Evolutionary conservation across 2,797 vertebrate genomes (phyloP), one percentile per base, ranked within the genome.

Genomic region (Tokudaia muenninki): DNA sequence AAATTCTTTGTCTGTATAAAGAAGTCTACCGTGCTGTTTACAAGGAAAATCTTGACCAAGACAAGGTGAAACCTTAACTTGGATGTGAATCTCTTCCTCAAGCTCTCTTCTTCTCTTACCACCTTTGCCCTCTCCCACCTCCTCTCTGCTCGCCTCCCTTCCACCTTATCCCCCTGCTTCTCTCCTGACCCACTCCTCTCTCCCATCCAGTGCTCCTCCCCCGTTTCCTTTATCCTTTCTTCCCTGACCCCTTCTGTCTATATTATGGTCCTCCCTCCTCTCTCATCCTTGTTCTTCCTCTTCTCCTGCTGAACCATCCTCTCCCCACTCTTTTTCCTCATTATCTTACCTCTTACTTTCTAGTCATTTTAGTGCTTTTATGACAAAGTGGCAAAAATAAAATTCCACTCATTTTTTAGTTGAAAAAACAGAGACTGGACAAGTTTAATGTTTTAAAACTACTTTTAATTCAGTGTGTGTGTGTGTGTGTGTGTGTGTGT

Each of bases 231-330:
- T 57, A 10, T 9, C 50, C 5, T n/a, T 37, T 11, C 67, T 61
- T 72, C 3, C 3, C 9, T 34, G 31, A 50, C 11, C 11, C 47
- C 83, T 50, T 65, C 31, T 24, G 1, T 86, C 6, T 24, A 21
- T 24, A 50, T 44, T 34, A 14, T 14, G 29, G 6, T 24, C 8
- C 0, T 8, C 3, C 7, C 12, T 13, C n/a, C 2, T 21, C 29
- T 14, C 1, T 11, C 0, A n/a, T 29, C 7, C 29, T 29, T 2
- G 6, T 57, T 0, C 31, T 2, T 5, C 7, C 17, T 17, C 21
- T 7, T 6, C 17, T 34, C 10, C 8, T 37, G 2, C 57, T 6
- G 57, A 10, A 55, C 77, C 12, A 50, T 17, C 12, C 1, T 21
- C 22, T 11, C 79, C 21, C 52, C 21, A 8, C 26, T 65, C 34